Percentiles rank a stretch among this genome's conserved stretches.
Evolutionary conservation across 2,888 invertebrate genomes (phyloP).

Genomic region (Acanthosepion pharaonis): DNA sequence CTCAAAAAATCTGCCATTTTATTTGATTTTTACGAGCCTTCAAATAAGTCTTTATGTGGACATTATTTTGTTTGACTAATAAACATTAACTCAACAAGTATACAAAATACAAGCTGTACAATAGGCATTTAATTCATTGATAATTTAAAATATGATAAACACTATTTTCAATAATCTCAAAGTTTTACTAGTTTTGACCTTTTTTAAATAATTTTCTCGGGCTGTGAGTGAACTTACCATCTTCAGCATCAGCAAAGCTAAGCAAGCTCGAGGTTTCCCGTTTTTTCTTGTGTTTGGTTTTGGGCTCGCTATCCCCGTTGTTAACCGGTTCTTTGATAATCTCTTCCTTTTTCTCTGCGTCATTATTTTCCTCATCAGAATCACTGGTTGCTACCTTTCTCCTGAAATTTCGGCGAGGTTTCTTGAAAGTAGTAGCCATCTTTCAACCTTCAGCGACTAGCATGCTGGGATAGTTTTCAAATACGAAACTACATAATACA

Average conservation of each 20-base stretch:
- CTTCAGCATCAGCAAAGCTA: conserved; percentile 81
- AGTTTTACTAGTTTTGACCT: not conserved
- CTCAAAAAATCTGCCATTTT: no score
- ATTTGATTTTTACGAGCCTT: no score
- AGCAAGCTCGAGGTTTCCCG: conserved; percentile 76
- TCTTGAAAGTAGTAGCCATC: conserved; percentile 86
- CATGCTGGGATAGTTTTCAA: conserved; percentile 33
- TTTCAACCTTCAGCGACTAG: not conserved
- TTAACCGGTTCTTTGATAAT: conserved; percentile 49
- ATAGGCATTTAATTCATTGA: not conserved
- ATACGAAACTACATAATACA: not conserved
- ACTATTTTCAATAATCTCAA: not conserved
- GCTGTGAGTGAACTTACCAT: conserved; percentile 51
- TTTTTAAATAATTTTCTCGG: not conserved
- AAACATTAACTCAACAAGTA: not conserved
- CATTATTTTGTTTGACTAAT: not conserved
- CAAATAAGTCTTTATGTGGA: not conserved
- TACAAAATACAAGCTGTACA: not conserved
- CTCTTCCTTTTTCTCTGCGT: conserved; percentile 53
- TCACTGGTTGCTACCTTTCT: conserved; percentile 70
- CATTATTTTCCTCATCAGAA: conserved; percentile 69
- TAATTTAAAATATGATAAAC: no score
- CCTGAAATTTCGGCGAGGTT: conserved; percentile 88
- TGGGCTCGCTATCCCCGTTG: conserved; percentile 49
- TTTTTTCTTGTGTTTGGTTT: conserved; percentile 60